These are phyloP conservation scores for Heliothis peltigera DNA, from an alignment of 2,888 invertebrate species.

Conservation along the genomic window DNA sequence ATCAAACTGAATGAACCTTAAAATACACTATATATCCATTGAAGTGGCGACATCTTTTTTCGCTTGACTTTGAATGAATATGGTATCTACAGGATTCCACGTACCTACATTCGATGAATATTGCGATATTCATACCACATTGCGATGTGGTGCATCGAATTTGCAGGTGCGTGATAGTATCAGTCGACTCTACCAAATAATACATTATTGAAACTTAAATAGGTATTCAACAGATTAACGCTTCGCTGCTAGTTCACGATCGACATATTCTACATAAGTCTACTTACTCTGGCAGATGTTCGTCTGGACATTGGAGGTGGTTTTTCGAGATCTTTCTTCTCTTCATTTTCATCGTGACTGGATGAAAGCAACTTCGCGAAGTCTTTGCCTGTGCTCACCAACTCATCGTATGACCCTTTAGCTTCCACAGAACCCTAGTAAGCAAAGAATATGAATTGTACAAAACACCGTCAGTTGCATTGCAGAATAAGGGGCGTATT, in stretches of 20 bases:
- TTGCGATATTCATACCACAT: no score
- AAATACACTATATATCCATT: no score
- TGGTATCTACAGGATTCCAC: slow-evolving; percentile 38
- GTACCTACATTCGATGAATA: no score
- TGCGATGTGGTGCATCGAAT: slow-evolving; percentile 19
- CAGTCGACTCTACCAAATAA: no score
- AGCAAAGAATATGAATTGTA: slow-evolving; percentile 5
- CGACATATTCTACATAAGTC: neutral
- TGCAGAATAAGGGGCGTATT: no score
- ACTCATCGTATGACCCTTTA: slow-evolving; percentile 90
- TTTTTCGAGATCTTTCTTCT: slow-evolving; percentile 76
- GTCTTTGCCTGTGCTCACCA: slow-evolving; percentile 89
- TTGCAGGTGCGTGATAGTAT: slow-evolving; percentile 27
- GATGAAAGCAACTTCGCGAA: slow-evolving; percentile 90
- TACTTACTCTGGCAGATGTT: slow-evolving; percentile 83
- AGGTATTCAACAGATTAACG: no score
- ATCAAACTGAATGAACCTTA: slow-evolving; percentile 17
- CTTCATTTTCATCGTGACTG: slow-evolving; percentile 83
- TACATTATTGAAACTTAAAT: no score
- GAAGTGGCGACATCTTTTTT: slow-evolving; percentile 10
- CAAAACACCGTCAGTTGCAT: no score
- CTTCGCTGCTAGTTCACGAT: no score
- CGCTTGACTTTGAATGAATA: neutral
- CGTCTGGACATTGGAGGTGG: slow-evolving; percentile 78
- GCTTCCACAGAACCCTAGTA: slow-evolving; percentile 89